Base-by-base conservation (phyloP, 2,113 vertebrate genomes). In the Hippoglossus stenolepis region DNA sequence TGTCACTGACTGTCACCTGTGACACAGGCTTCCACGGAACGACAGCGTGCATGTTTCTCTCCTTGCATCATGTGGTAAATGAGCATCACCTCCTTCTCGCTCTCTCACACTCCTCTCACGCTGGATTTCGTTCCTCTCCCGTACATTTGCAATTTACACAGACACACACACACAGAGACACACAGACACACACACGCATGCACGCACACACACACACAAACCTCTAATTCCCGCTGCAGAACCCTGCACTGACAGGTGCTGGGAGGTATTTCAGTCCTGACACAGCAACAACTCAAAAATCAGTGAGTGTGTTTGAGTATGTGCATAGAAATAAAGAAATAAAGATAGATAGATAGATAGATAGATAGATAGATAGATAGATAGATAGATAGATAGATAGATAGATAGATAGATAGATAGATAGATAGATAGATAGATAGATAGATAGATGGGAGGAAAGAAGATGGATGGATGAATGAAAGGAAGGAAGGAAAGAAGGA, bases 201-300 rank as follows among this genome's bases (percentile, higher is more conserved):
- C 49, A 28, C 56, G 5, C 18, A 20, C 65, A 28, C 57, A 40
- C 15, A 61, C 40, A 31, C 49, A 28, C 56, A 8, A 31, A 31
- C 31, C 31, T 31, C 18, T 2, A 15, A 13, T 45, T 81, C 71
- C 56, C 54, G 45, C 79, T 70, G 71, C 66, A 79, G 83, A 88
- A 85, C 51, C 83, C 17, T 5, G 38, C 43, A 20, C 58, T 93
- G 92, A 90, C 92, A 91, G 89, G 75, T 82, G 85, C 79, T 90
- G 76, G 74, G 83, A 85, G 79, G 83, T 77, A 84, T 86, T 89
- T 89, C 73, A 85, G 86, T 73, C 75, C 75, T 87, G 84, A 84
- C 82, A 87, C 79, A 74, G 77, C 51, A 65, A 82, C 83, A 85
- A 90, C 77, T 82, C 56, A 21, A 72, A 80, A 77, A 86, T 54